A percentile compares a stretch with the other conserved stretches of the same genome.
Conservation (phyloP, 2,797 vertebrate genomes). For the Poeciliopsis presidionis region DNA sequence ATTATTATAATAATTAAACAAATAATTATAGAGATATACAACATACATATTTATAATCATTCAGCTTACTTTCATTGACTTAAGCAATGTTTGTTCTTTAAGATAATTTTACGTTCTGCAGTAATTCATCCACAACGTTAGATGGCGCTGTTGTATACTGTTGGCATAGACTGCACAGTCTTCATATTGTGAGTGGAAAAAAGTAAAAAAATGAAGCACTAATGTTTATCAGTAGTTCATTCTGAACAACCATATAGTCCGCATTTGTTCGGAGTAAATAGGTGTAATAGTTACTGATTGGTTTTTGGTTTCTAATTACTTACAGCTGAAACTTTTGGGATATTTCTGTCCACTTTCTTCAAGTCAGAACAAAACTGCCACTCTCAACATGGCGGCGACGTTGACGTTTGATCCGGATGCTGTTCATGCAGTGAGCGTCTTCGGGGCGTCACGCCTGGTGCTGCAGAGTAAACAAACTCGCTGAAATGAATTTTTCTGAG, state of each 20-base stretch:
- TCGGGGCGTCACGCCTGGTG: neutral
- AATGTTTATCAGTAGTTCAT: neutral
- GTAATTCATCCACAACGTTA: constrained; percentile 25
- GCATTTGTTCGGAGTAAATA: neutral
- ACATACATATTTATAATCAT: neutral
- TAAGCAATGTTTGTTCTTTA: neutral
- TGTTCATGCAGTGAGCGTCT: neutral
- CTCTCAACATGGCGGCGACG: neutral
- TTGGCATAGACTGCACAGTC: neutral
- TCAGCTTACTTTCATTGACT: neutral
- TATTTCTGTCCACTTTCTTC: neutral
- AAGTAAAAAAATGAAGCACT: neutral
- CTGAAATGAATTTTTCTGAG: neutral
- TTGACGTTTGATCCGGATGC: neutral
- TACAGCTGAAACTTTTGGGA: neutral
- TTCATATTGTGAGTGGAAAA: neutral
- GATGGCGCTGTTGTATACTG: constrained; percentile 30
- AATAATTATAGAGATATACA: neutral
- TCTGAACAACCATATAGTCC: too few relatives aligned
- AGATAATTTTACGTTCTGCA: neutral
- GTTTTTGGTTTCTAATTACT: neutral
- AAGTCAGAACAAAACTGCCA: neutral
- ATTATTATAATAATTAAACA: too few relatives aligned
- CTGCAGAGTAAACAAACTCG: neutral
- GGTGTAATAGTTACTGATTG: neutral